Base-by-base conservation (phyloP, 2,113 vertebrate genomes). In the Sminthopsis crassicaudata region DNA sequence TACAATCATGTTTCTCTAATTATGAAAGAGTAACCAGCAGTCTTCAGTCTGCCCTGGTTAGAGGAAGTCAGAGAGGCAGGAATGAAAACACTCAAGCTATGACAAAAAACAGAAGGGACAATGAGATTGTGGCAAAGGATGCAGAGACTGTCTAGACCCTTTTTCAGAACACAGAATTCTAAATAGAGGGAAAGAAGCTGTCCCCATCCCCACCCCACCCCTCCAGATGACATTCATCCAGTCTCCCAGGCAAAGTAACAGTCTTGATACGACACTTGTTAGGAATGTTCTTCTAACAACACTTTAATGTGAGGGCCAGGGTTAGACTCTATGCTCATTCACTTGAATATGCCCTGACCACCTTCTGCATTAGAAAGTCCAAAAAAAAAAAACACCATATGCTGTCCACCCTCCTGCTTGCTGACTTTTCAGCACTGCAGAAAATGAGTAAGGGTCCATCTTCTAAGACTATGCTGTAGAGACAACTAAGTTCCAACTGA, bases 71-170 rank as follows among this genome's bases (percentile, higher is more conserved):
- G 84, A 36, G 0, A 90, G 10, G 46, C 12, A 52, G 93, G 8
- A 57, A 53, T 91, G 95, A 36, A 89, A 90, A 89, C 50, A 52
- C 1, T 91, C 57, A 50, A 46, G n/a, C 19, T 12, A 4, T 50
- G 52, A 76, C 19, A 42, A 19, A 67, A 23, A 10, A 2, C 42
- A 92, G 55, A 54, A 93, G 42, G 42, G 51, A 10, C 84, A 36
- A 30, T 89, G 26, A 93, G 90, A 92, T 92, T 93, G 60, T n/a
- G 92, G 89, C 91, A 94, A 53, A 95, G 95, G 95, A 94, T 91
- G 26, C 16, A 23, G 67, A 42, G 19, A 84, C 16, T 5, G 23
- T 5, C 19, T 42, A 19, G n/a, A 84, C 7, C 16, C n/a, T 84
- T 84, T 84, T 84, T 53, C 0, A 50, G 46, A n/a, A 14, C 0